Percentiles rank a stretch among this genome's conserved stretches.
Evolutionary conservation across 2,797 vertebrate genomes (phyloP).

Genomic region (Microctenopoma steveboyesi): DNA sequence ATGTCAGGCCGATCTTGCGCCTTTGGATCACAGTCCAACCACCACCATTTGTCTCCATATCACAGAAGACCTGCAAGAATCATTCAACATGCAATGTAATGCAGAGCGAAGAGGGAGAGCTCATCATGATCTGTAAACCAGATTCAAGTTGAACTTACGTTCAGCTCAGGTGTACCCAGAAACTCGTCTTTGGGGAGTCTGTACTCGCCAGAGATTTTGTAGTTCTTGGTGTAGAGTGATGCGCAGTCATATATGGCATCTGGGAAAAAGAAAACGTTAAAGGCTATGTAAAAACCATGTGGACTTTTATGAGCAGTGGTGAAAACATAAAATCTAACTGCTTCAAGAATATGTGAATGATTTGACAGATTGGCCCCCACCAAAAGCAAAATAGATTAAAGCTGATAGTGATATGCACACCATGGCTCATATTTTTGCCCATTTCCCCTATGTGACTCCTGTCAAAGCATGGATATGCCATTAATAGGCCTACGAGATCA

Average conservation of each 20-base stretch:
- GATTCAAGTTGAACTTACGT: conserved; percentile 80
- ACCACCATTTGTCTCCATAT: conserved; percentile 94
- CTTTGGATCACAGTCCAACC: conserved; percentile 98
- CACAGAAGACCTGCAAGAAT: conserved; percentile 90
- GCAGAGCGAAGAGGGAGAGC: neutral
- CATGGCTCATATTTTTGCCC: conserved; percentile 18
- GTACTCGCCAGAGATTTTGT: conserved; percentile 94
- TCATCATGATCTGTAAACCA: neutral
- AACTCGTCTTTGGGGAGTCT: conserved; percentile 96
- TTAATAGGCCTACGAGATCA: conserved; percentile 42
- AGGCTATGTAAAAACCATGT: conserved; percentile 59
- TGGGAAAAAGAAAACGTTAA: conserved; percentile 59
- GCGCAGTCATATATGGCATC: conserved; percentile 97
- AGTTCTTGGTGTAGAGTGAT: conserved; percentile 92
- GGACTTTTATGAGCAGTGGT: conserved; percentile 21
- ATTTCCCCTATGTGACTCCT: conserved; percentile 7
- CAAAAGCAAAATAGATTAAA: conserved; percentile 32
- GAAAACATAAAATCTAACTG: conserved; percentile 42
- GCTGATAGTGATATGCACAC: conserved; percentile 5
- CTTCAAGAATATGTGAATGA: conserved; percentile 45
- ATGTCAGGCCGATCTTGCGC: conserved; percentile 91
- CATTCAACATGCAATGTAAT: conserved; percentile 1
- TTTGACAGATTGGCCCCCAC: conserved; percentile 35
- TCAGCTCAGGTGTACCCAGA: conserved; percentile 91
- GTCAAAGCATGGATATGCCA: conserved; percentile 37